Evolutionary conservation across 2,797 vertebrate genomes (phyloP), one percentile per base, ranked within the genome.

Genomic region (Craterocephalus amniculus): DNA sequence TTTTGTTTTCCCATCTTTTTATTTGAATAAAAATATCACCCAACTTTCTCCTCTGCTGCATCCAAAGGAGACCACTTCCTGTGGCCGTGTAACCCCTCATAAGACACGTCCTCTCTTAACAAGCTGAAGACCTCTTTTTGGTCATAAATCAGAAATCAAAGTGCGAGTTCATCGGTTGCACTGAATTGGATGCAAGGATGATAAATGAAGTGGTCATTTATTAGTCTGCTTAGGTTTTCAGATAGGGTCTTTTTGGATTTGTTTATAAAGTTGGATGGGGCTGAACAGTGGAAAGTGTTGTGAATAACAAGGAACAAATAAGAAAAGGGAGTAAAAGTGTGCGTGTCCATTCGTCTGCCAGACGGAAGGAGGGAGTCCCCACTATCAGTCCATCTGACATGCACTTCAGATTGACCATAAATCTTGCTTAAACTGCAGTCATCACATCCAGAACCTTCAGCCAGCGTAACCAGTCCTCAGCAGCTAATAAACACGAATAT

Each of bases 1-100:
- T 58, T 49, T 59, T 36, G 43, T 18, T 49, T 56, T 29, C 40
- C 65, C 32, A 36, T 36, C 32, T 36, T 22, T 26, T 4, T 18
- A 27, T 20, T 22, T 36, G n/a, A n/a, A 36, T 31, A 29, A 67
- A 51, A 27, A 51, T 48, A 45, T 38, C 40, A 51, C n/a, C 18
- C 24, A 51, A 51, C 66, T 59, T 51, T 43, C 24, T 36, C 24
- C 45, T 59, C 36, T 36, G 56, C 27, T 59, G 45, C 43, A 22
- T 27, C 26, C 58, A 34, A 51, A 51, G 27, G 34, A 58, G 22
- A 31, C 29, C n/a, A 51, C 24, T 59, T 59, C 32, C 45, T 38
- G 66, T 56, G 20, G 49, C 4, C 49, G 2, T 22, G 49, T 10
- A 34, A 66, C 27, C 22, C 35, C 29, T 43, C 34, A 24, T 40